Percentiles rank a stretch among this genome's conserved stretches.
These are phyloP conservation scores for Trachelus stipa DNA, from an alignment of 2,888 invertebrate species.

Conservation along the genomic window DNA sequence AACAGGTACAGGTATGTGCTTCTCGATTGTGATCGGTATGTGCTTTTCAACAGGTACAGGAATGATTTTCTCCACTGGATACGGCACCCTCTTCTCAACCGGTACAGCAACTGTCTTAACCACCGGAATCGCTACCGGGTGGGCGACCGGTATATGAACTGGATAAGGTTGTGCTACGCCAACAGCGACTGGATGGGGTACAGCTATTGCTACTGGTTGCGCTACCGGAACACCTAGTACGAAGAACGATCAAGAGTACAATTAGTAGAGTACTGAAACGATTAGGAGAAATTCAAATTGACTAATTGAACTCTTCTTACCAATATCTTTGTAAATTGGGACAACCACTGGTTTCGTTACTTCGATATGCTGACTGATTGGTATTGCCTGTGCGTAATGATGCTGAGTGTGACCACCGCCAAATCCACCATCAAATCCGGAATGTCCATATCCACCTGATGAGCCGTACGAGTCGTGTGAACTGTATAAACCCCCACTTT, in stretches of 20 bases:
- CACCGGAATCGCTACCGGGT: constrained; percentile 76
- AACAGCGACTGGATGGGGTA: constrained; percentile 71
- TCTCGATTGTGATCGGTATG: constrained; percentile 76
- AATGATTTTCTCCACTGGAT: constrained; percentile 75
- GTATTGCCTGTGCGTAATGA: constrained; percentile 68
- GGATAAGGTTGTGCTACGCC: constrained; percentile 76
- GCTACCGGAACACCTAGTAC: constrained; percentile 69
- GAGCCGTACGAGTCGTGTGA: constrained; percentile 32
- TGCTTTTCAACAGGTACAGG: constrained; percentile 76
- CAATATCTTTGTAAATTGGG: constrained; percentile 75
- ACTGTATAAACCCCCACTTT: constrained; percentile 29
- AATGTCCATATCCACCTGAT: constrained; percentile 28
- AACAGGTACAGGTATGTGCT: constrained; percentile 75
- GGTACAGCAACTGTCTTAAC: constrained; percentile 77
- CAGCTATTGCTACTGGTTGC: constrained; percentile 73
- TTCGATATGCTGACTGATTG: constrained; percentile 74
- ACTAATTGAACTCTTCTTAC: constrained; percentile 48
- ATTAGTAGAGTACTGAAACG: background rate
- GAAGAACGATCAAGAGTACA: background rate
- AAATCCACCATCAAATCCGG: constrained; percentile 35
- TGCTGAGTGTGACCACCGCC: constrained; percentile 53
- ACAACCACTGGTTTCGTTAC: constrained; percentile 75
- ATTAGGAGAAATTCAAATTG: background rate
- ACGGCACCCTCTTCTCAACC: constrained; percentile 78
- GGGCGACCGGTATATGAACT: constrained; percentile 76